A percentile compares a stretch with the other conserved stretches of the same genome.
Conservation (phyloP, 1,140 invertebrate genomes). For the Macrosteles quadrilineatus region DNA sequence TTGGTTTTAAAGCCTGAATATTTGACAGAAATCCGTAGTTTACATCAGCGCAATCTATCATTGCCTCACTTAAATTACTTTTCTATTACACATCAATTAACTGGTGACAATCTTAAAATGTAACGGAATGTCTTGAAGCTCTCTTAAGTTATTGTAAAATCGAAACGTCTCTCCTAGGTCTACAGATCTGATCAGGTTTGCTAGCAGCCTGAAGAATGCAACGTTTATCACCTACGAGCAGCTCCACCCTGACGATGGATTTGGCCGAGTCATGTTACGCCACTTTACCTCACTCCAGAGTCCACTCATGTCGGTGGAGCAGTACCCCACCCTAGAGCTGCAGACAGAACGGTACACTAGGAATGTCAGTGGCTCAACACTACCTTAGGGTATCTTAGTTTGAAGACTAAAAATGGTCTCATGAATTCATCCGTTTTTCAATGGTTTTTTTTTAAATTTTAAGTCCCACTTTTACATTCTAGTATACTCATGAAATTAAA, state of each 20-base stretch:
- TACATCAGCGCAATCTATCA: too few species aligned
- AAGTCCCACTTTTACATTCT: background rate
- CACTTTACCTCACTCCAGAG: slow-evolving; percentile 55
- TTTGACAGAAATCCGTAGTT: too few species aligned
- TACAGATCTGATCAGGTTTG: slow-evolving; percentile 50
- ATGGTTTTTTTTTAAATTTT: background rate
- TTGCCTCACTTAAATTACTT: too few species aligned
- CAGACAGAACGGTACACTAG: slow-evolving; percentile 51
- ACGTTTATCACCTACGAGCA: slow-evolving; percentile 57
- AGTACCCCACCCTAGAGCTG: slow-evolving; percentile 48
- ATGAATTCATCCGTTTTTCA: background rate
- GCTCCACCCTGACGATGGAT: slow-evolving; percentile 54
- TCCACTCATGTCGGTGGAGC: slow-evolving; percentile 51
- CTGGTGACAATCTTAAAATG: too few species aligned
- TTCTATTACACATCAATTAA: too few species aligned
- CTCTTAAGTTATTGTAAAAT: too few species aligned
- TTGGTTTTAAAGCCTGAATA: too few species aligned
- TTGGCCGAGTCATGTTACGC: slow-evolving; percentile 54
- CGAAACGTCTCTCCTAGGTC: slow-evolving; percentile 29
- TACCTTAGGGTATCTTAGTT: background rate
- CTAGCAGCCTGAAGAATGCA: slow-evolving; percentile 48
- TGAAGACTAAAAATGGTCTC: background rate
- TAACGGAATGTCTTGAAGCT: too few species aligned
- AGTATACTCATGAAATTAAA: background rate
- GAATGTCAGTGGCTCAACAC: slow-evolving; percentile 44